Conservation (phyloP, 30 jellyfish, hydroid and myxozoan genomes). For the Turritopsis dohrnii region DNA sequence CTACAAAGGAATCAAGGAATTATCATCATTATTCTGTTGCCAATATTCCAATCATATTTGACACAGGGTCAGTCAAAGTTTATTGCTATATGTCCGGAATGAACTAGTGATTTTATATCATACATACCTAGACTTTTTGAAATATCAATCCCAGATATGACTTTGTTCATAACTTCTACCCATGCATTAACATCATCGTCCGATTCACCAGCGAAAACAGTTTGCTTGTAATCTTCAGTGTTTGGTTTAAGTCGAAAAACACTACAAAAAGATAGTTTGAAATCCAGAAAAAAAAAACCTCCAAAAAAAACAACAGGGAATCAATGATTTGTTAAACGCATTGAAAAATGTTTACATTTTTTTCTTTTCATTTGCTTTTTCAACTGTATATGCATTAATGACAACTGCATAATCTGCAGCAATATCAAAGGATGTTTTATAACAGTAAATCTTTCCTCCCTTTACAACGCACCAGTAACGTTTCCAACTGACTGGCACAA, state of each 20-base stretch:
- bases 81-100: too few relatives aligned
- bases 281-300: not conserved
- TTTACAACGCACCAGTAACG: constrained; percentile 87
- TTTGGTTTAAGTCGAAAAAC: constrained; percentile 79
- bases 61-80: too few relatives aligned
- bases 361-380: constrained; percentile 67
- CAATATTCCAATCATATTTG: too few relatives aligned
- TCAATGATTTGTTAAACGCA: too few relatives aligned
- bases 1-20: too few relatives aligned
- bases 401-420: constrained; percentile 80
- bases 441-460: constrained; percentile 60
- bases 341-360: constrained; percentile 46
- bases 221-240: constrained; percentile 76
- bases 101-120: too few relatives aligned
- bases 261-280: constrained; percentile 28
- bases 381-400: constrained; percentile 64
- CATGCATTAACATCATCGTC: constrained; percentile 73
- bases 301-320: not conserved
- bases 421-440: constrained; percentile 86
- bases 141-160: constrained; percentile 65
- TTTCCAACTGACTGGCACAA: constrained; percentile 74
- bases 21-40: too few relatives aligned
- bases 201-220: constrained; percentile 65
- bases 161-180: constrained; percentile 70
- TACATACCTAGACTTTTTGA: constrained; percentile 6